These are phyloP conservation scores for Lithophane leautieri DNA, from an alignment of 2,888 invertebrate species.

Conservation along the genomic window DNA sequence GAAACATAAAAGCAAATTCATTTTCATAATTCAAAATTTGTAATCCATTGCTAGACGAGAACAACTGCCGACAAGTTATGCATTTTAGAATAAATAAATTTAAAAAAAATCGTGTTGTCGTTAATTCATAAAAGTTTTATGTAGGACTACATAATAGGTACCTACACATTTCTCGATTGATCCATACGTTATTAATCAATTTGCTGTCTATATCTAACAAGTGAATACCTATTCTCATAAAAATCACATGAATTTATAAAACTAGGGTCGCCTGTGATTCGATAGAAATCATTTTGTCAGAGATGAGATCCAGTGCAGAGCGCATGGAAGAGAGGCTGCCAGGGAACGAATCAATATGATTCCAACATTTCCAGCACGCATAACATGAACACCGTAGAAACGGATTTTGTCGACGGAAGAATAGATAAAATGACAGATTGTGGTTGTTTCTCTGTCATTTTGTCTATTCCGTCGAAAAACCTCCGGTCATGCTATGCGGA, in stretches of 20 bases:
- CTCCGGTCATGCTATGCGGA: too few species aligned
- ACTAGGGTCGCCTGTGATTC: background rate
- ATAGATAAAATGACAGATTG: too few species aligned
- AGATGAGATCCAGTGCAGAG: constrained; percentile 72
- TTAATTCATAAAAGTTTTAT: background rate
- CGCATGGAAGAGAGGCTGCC: constrained; percentile 83
- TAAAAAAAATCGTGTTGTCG: too few species aligned
- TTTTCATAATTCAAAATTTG: too few species aligned
- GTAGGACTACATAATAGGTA: background rate
- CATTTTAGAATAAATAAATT: too few species aligned
- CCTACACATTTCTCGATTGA: background rate
- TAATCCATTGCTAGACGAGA: too few species aligned
- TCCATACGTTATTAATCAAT: background rate
- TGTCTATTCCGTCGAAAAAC: too few species aligned
- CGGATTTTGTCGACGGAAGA: too few species aligned
- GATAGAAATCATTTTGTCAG: constrained; percentile 45
- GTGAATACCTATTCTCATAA: background rate
- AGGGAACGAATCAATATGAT: constrained; percentile 80
- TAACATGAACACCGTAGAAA: too few species aligned
- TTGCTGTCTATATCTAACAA: background rate
- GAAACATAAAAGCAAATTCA: too few species aligned
- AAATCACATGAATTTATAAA: constrained; percentile 15
- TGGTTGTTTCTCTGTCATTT: too few species aligned
- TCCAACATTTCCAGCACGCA: background rate
- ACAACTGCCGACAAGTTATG: too few species aligned